Conservation (phyloP, 2,113 vertebrate species). For the Equus przewalskii region DNA sequence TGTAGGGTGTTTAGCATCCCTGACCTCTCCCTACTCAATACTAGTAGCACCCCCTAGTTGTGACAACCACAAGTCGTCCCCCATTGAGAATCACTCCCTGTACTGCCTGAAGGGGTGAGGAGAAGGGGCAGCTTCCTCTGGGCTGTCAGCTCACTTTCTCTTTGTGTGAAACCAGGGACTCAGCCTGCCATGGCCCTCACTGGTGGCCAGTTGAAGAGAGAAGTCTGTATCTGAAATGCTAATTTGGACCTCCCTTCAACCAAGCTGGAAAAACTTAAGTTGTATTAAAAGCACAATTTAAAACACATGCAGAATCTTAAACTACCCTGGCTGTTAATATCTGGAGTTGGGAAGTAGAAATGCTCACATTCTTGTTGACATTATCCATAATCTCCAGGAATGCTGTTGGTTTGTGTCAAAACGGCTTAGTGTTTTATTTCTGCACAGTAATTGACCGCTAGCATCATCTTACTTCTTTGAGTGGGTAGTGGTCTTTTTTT, state of each 20-base stretch:
- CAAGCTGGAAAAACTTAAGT: neutral
- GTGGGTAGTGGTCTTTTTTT: neutral
- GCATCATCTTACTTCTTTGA: neutral
- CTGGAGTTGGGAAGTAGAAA: neutral
- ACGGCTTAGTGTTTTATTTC: neutral
- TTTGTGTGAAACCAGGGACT: neutral
- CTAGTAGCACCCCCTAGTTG: accelerated
- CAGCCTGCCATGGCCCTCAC: neutral
- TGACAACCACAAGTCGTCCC: neutral
- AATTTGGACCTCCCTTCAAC: neutral
- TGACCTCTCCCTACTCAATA: accelerated
- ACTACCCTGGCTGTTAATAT: neutral
- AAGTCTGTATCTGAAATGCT: neutral
- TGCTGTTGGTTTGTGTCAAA: neutral
- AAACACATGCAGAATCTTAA: neutral
- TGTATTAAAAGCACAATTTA: neutral
- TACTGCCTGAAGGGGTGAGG: accelerated
- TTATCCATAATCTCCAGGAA: neutral
- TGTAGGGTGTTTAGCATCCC: neutral
- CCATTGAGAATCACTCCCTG: neutral
- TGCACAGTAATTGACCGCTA: neutral
- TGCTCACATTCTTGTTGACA: neutral
- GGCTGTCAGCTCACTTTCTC: neutral
- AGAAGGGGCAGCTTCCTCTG: neutral
- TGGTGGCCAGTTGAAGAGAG: neutral